phyloP scores from a whole-genome alignment of 1,140 invertebrate genomes.

The Drosophila pectinifera region DNA sequence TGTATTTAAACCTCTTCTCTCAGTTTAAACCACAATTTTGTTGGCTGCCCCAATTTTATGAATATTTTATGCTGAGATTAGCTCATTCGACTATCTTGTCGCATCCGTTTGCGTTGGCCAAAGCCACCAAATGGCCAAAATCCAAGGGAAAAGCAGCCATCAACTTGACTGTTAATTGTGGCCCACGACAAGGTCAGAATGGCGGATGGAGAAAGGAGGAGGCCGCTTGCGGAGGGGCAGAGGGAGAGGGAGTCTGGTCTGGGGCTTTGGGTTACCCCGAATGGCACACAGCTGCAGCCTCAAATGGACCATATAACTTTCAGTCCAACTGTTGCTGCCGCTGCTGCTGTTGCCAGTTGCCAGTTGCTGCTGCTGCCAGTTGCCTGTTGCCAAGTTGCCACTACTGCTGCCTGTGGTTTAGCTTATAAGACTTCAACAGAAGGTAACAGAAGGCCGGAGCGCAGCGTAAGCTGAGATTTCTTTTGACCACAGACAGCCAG shows the following conservation, averaged over 20 bases:
- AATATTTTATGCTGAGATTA: slow-evolving; percentile 41
- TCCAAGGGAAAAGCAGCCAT: slow-evolving; percentile 26
- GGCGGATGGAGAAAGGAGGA: slow-evolving; percentile 27
- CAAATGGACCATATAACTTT: slow-evolving; percentile 82
- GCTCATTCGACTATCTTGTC: slow-evolving; percentile 46
- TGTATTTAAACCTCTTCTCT: not conserved
- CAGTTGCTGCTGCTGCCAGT: slow-evolving; percentile 25
- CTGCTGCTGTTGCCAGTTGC: slow-evolving; percentile 46
- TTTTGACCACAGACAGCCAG: slow-evolving; percentile 60
- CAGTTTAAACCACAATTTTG: slow-evolving; percentile 25
- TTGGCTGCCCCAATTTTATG: slow-evolving; percentile 45
- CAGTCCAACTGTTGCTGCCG: slow-evolving; percentile 65
- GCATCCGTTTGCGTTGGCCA: slow-evolving; percentile 9
- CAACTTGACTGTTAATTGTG: slow-evolving; percentile 53
- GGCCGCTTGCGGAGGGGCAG: no score
- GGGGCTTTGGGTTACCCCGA: slow-evolving; percentile 48
- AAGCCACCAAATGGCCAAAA: slow-evolving; percentile 11
- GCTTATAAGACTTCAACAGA: slow-evolving; percentile 80
- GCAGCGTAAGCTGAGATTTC: slow-evolving; percentile 72
- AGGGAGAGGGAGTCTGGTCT: slow-evolving; percentile 23
- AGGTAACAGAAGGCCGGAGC: slow-evolving; percentile 64
- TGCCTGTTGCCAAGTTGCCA: slow-evolving; percentile 41
- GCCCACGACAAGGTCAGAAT: slow-evolving; percentile 61
- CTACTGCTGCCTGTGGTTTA: slow-evolving; percentile 59
- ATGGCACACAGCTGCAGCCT: slow-evolving; percentile 72